Base-by-base conservation (phyloP, 2,888 invertebrate genomes). In the Synanthedon tipuliformis region DNA sequence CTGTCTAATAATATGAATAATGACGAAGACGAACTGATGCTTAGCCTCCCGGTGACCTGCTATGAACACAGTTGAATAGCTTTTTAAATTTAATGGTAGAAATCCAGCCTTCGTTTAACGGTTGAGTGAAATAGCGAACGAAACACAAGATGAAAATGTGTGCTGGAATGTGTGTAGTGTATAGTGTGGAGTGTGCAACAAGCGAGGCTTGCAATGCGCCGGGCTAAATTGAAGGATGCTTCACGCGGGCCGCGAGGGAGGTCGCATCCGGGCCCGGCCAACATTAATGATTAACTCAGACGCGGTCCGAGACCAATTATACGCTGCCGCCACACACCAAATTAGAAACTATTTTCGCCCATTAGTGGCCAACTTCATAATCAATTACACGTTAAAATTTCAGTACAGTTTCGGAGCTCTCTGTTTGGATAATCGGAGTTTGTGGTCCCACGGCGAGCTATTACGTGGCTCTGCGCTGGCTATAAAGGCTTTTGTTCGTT, bases 291-390 rank as follows among this genome's bases (percentile, higher is more conserved):
- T 85, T 81, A 82, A 83, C 76, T 68, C 75, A 71, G 78, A 68
- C 75, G 70, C 71, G 75, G 73, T 72, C 74, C 71, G 77, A 78
- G 81, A 77, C 81, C 83, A 84, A 84, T 85, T 84, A 85, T 75
- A 66, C 71, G 66, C 71, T 63, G 69, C 73, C 70, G 72, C 80
- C 75, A 72, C 78, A 78, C 71, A 75, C 81, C 78, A 83, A 85
- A 87, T 85, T 87, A 85, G 86, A 84, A 84, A 85, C 87, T 86
- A 86, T 87, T 82, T 83, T 81, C 81, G 72, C 74, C 85, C 85
- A 85, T 85, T 85, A 83, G 78, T 73, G 75, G 75, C 81, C 81
- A 84, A 85, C 85, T 85, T 86, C 85, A 84, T 86, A 84, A 85
- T 86, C 86, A 86, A 86, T 84, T 87, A 83, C 73, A 80, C 82